phyloP scores from a whole-genome alignment of 2,888 invertebrate genomes.

The Tridacna gigas region DNA sequence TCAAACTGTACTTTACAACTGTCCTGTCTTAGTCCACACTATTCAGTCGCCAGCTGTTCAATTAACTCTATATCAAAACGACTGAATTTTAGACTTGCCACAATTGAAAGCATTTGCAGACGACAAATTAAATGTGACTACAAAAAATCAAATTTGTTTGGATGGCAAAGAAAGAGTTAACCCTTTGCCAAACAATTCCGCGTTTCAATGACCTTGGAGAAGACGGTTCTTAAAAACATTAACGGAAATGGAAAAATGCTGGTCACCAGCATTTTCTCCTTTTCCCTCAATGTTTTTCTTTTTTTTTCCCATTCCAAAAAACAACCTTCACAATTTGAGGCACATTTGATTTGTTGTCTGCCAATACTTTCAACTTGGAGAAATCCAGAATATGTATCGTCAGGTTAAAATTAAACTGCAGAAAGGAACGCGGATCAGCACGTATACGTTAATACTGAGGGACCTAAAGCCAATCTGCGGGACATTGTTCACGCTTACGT shows the following conservation, averaged over 20 bases:
- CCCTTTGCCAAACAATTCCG: too few species aligned
- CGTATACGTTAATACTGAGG: constrained; percentile 12
- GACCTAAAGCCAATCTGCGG: constrained; percentile 8
- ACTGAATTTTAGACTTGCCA: too few species aligned
- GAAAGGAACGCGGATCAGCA: not conserved
- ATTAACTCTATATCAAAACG: too few species aligned
- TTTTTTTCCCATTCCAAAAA: not conserved
- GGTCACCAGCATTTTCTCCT: not conserved
- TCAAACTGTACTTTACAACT: too few species aligned
- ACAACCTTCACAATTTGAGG: not conserved
- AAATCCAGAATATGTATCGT: not conserved
- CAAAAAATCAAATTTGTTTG: too few species aligned
- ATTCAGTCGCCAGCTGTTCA: too few species aligned
- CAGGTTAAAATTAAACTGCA: not conserved
- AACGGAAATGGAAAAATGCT: not conserved
- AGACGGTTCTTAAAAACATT: too few species aligned
- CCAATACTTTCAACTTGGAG: not conserved
- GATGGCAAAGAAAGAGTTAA: too few species aligned
- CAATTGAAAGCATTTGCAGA: too few species aligned
- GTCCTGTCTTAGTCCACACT: too few species aligned
- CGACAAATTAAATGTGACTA: too few species aligned
- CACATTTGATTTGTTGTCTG: not conserved
- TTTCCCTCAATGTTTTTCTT: not conserved
- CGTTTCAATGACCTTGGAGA: too few species aligned
- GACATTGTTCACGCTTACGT: constrained; percentile 18